A percentile compares a stretch with the other conserved stretches of the same genome.
Evolutionary conservation across 2,113 vertebrate genomes (phyloP).

Genomic region (Balaeniceps rex): DNA sequence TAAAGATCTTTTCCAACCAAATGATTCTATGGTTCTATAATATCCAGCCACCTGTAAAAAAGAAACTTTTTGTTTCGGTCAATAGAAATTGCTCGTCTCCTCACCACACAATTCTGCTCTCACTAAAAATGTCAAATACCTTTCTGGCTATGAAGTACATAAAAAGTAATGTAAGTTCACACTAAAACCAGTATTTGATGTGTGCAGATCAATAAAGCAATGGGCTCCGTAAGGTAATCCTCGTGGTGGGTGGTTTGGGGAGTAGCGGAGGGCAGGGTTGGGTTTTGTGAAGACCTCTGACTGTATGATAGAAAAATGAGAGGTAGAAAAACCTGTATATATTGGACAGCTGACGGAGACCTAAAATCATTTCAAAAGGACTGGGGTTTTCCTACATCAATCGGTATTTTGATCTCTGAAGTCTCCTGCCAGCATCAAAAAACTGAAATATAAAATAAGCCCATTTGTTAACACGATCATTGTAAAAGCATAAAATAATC

Average conservation of each 20-base stretch:
- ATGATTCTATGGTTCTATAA: no score
- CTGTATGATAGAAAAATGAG: neutral
- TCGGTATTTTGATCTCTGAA: neutral
- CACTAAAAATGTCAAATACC: neutral
- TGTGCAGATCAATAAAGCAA: neutral
- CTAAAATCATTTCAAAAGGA: neutral
- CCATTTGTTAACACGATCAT: neutral
- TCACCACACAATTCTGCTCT: neutral
- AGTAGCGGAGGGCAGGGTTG: neutral
- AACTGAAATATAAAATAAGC: neutral
- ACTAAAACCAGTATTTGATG: neutral
- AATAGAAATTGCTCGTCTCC: neutral
- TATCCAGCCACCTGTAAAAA: neutral
- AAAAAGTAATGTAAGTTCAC: neutral
- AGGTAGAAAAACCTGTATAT: neutral
- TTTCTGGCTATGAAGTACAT: neutral
- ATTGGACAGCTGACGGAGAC: neutral
- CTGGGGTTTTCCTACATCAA: neutral
- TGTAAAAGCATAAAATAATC: neutral
- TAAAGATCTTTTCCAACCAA: no score
- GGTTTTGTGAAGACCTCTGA: neutral
- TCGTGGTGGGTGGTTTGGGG: neutral
- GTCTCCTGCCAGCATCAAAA: neutral
- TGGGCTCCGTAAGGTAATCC: neutral
- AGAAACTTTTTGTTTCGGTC: neutral